Evolutionary conservation across 1,140 invertebrate species (phyloP), one percentile per base, ranked within the genome.

Genomic region (Drosophila santomea): DNA sequence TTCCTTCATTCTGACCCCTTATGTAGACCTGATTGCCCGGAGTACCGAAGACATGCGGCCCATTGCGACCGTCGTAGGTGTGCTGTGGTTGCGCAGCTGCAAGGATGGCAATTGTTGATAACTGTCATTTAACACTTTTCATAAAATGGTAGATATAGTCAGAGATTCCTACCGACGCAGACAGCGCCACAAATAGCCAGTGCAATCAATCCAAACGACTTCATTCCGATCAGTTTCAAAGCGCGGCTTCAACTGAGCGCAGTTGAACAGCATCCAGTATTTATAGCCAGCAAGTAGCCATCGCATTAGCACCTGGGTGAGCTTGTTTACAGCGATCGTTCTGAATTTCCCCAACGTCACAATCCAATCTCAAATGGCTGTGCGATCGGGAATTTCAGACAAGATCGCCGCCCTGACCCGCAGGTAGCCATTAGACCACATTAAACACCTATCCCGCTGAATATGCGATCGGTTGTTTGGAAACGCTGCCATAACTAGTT

Each of bases 21-120:
- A 82, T 83, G 11, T 83, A 82, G 3, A 82, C 75, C 57, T 83
- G 79, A 2, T 82, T 45, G 32, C 79, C 79, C 8, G 79, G 79
- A 1, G 48, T 0, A 2, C 79, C 79, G 32, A 82, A 64, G 14
- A 78, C 59, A 25, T 82, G 79, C 0, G 79, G 79, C 0, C 74
- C 79, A 44, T 78, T 17, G 41, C 79, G 78, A 3, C 79, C 79
- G 44, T 81, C 68, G n/a, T 82, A 82, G 3, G 67, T 82, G 0
- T 78, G 23, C 35, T 77, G 73, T 12, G 80, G 55, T 28, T 61
- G 44, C 0, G 59, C 76, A 32, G 15, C 76, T 77, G 32, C 15
- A 7, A 44, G 56, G 17, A 63, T 35, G 25, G 35, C 14, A 32
- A 5, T 25, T 32, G 4, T 17, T 17, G 17, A 17, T 20, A 20